phyloP scores from a whole-genome alignment of 2,888 invertebrate species.

The Dryococelus australis region DNA sequence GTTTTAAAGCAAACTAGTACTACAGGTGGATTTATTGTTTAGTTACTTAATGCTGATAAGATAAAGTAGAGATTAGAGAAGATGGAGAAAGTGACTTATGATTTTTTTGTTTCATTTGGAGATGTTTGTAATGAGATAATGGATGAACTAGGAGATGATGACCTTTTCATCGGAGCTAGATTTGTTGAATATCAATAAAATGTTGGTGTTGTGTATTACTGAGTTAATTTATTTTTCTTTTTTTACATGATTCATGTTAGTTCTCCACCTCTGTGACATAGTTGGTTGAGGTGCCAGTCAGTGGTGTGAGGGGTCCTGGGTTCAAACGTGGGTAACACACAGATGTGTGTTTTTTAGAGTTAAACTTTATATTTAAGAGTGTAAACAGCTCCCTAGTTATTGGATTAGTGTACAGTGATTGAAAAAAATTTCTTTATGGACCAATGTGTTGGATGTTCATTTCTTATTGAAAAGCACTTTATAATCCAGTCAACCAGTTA shows the following conservation, averaged over 20 bases:
- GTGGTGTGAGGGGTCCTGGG: background rate
- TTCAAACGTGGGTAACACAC: background rate
- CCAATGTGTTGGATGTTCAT: too few species aligned
- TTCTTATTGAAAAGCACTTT: too few species aligned
- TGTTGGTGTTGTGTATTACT: too few species aligned
- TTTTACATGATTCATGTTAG: too few species aligned
- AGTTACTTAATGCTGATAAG: constrained; percentile 16
- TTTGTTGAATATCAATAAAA: background rate
- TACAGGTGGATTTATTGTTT: constrained; percentile 1
- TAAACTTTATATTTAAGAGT: too few species aligned
- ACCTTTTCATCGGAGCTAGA: background rate
- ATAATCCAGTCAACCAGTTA: too few species aligned
- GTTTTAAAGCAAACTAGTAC: background rate
- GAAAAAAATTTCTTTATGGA: too few species aligned
- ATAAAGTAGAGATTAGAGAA: background rate
- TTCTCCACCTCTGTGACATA: background rate
- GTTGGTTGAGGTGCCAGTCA: background rate
- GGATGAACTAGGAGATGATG: background rate
- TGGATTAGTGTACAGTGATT: too few species aligned
- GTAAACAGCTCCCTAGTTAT: too few species aligned
- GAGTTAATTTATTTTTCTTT: too few species aligned
- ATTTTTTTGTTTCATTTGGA: background rate
- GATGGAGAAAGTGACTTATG: background rate
- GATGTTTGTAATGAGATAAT: constrained; percentile 16
- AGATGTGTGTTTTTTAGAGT: background rate